Conservation (phyloP, 2,797 vertebrate genomes). For the Gambusia yucatana region DNA sequence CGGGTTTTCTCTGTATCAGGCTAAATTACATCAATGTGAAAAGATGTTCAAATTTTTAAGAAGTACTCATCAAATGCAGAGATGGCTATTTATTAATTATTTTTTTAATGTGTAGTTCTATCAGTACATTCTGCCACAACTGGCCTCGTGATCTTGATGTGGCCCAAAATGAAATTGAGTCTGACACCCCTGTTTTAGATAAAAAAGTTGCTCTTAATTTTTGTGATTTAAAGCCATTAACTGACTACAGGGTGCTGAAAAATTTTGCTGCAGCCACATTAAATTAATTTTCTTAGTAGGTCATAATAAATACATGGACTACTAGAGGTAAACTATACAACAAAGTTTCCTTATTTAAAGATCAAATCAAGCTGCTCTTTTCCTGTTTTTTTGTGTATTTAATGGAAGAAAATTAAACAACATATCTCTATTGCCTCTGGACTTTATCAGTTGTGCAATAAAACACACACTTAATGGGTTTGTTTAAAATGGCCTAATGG, state of each 20-base stretch:
- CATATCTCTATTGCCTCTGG: constrained; percentile 41
- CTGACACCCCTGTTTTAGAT: not conserved
- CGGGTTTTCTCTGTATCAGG: not conserved
- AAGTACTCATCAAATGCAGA: not conserved
- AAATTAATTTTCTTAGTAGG: not conserved
- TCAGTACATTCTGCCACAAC: not conserved
- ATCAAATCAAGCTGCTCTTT: constrained; percentile 22
- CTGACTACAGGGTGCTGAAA: constrained; percentile 6
- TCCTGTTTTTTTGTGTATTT: constrained; percentile 38
- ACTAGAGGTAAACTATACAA: constrained; percentile 3
- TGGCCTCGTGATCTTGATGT: not conserved
- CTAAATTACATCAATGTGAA: not conserved
- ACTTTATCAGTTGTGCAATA: constrained; percentile 65
- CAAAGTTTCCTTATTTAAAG: constrained; percentile 21
- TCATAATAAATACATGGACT: not conserved
- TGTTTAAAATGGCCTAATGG: constrained; percentile 80
- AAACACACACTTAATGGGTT: constrained; percentile 76
- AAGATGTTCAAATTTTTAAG: not conserved
- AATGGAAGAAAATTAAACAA: constrained; percentile 44
- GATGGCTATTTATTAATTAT: not conserved
- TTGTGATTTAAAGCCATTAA: constrained; percentile 13
- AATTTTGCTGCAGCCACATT: not conserved
- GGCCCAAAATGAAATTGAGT: not conserved
- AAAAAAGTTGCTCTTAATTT: not conserved
- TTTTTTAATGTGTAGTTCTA: not conserved